Conservation (phyloP, 2,113 vertebrate genomes). For the Chaetodon trifascialis region DNA sequence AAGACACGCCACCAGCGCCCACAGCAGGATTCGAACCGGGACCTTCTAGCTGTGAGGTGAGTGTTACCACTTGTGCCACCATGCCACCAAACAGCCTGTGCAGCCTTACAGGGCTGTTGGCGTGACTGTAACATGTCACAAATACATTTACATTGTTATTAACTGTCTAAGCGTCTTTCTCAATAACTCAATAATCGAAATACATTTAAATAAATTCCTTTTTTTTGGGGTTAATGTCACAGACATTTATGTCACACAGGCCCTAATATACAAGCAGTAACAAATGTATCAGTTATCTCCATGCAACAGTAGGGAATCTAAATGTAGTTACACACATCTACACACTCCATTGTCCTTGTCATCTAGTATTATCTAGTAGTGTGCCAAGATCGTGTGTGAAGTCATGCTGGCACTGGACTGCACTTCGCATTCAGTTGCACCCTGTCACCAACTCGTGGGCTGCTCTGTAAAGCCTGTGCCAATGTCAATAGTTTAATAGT, state of each 20-base stretch:
- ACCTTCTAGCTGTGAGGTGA: too few relatives aligned
- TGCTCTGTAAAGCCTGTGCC: slow-evolving; percentile 17
- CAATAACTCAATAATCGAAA: too few relatives aligned
- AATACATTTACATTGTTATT: too few relatives aligned
- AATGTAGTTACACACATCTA: background rate
- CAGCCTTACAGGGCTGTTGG: too few relatives aligned
- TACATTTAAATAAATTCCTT: too few relatives aligned
- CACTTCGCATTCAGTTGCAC: background rate
- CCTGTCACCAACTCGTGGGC: background rate
- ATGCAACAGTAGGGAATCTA: background rate
- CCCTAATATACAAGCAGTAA: background rate
- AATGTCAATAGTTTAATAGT: background rate
- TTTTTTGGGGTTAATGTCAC: too few relatives aligned
- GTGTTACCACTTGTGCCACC: too few relatives aligned
- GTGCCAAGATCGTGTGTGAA: background rate
- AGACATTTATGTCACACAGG: background rate
- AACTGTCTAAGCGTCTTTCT: too few relatives aligned
- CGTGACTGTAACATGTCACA: too few relatives aligned
- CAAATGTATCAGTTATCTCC: background rate
- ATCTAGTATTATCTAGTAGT: background rate
- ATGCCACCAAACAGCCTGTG: too few relatives aligned
- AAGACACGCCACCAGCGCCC: too few relatives aligned
- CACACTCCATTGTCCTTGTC: background rate
- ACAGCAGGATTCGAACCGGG: too few relatives aligned
- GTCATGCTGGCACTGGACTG: background rate